phyloP scores from a whole-genome alignment of 2,888 invertebrate species.

The Drosophila barbarae region DNA sequence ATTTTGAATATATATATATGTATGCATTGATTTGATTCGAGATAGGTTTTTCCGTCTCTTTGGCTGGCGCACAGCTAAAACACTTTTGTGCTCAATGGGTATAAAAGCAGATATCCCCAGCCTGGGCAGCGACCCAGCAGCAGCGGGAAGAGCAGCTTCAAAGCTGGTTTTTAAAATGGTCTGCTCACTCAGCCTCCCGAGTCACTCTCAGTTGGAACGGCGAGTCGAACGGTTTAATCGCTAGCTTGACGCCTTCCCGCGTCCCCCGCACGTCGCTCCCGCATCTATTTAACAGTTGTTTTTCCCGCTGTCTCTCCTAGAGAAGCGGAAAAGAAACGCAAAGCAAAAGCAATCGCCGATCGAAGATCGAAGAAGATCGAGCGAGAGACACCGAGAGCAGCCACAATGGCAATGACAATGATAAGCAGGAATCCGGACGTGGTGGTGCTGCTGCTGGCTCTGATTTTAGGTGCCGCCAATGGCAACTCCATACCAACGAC shows the following conservation, averaged over 20 bases:
- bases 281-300: conserved; percentile 42
- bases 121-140: conserved; percentile 11
- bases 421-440: conserved; percentile 30
- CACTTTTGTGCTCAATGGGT: neutral
- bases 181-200: conserved; percentile 45
- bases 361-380: conserved; percentile 23
- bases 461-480: conserved; percentile 16
- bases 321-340: conserved; percentile 14
- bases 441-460: conserved; percentile 33
- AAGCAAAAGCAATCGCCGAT: conserved; percentile 19
- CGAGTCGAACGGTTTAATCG: conserved; percentile 60
- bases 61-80: neutral
- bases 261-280: neutral
- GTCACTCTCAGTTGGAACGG: conserved; percentile 62
- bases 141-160: conserved; percentile 24
- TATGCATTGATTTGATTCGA: neutral
- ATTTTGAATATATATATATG: too few relatives aligned
- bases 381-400: conserved; percentile 1
- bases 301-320: conserved; percentile 24
- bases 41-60: neutral
- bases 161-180: conserved; percentile 69
- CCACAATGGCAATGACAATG: conserved; percentile 26
- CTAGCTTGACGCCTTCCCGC: conserved; percentile 14
- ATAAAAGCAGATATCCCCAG: conserved; percentile 9
- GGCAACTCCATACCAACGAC: conserved; percentile 53